These are phyloP conservation scores for Gerris lacustris DNA, from an alignment of 2,888 invertebrate genomes.

Conservation along the genomic window DNA sequence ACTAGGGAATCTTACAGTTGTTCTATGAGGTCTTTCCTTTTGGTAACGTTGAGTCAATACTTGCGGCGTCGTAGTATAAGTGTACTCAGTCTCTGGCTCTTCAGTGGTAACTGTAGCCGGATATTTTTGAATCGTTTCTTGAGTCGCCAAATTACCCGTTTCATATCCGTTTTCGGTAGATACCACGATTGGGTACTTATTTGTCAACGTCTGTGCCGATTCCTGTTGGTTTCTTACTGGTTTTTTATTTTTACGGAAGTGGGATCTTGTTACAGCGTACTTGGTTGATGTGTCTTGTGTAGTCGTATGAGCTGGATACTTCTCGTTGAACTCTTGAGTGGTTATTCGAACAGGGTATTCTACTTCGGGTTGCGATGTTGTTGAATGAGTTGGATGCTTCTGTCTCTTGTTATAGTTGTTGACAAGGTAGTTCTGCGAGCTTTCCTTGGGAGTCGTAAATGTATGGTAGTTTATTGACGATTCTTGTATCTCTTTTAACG, in stretches of 20 bases:
- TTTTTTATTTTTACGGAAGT: not conserved
- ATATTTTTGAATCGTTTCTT: not conserved
- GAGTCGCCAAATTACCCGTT: not conserved
- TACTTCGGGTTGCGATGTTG: not conserved
- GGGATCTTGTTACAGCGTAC: not conserved
- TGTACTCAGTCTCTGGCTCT: not conserved
- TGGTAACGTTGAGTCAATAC: constrained; percentile 15
- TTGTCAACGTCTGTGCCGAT: not conserved
- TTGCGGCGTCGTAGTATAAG: constrained; percentile 6
- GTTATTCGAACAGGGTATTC: not conserved
- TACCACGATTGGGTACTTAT: not conserved
- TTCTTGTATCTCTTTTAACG: not conserved
- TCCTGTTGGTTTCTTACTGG: not conserved
- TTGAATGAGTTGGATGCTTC: not conserved
- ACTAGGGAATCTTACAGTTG: constrained; percentile 4
- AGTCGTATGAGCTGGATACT: not conserved
- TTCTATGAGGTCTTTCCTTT: constrained; percentile 11
- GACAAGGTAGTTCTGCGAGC: not conserved
- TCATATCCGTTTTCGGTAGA: not conserved
- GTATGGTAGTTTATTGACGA: not conserved
- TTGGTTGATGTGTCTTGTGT: not conserved
- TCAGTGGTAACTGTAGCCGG: not conserved
- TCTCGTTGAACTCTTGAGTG: not conserved
- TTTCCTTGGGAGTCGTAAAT: not conserved
- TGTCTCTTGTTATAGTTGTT: not conserved